Conservation (phyloP, 2,797 vertebrate species). For the Pangasius krempfi region DNA sequence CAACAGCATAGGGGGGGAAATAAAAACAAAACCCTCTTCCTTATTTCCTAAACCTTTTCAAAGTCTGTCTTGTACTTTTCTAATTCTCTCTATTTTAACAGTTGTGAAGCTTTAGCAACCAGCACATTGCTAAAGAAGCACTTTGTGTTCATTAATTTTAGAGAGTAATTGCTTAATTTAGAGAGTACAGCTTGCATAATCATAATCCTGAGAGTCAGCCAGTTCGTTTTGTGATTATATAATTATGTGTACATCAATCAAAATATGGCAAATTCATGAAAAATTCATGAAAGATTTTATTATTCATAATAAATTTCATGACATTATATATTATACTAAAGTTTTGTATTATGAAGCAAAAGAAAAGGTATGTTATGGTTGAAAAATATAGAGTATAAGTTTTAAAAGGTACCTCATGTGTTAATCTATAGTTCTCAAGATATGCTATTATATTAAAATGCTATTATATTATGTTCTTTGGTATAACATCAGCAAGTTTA, state of each 20-base stretch:
- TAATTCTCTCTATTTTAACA: background rate
- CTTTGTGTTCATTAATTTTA: background rate
- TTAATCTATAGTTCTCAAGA: background rate
- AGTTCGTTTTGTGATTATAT: conserved; percentile 7
- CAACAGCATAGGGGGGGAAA: background rate
- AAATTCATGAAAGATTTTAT: background rate
- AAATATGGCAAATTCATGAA: background rate
- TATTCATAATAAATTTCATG: background rate
- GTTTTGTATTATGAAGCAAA: background rate
- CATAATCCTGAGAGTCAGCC: background rate
- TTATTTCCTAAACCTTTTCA: background rate
- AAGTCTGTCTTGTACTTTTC: background rate
- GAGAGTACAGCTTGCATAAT: background rate
- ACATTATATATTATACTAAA: background rate
- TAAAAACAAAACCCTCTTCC: background rate
- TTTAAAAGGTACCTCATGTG: background rate
- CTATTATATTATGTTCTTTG: background rate
- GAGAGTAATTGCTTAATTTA: background rate
- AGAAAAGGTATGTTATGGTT: background rate
- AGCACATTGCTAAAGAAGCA: background rate
- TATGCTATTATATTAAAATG: background rate
- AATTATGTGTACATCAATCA: background rate
- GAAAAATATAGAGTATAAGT: background rate
- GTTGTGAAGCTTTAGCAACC: background rate
- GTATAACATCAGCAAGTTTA: background rate